These are phyloP conservation scores for Chrysochloris asiatica DNA, from an alignment of 2,113 vertebrate genomes.

Conservation along the genomic window DNA sequence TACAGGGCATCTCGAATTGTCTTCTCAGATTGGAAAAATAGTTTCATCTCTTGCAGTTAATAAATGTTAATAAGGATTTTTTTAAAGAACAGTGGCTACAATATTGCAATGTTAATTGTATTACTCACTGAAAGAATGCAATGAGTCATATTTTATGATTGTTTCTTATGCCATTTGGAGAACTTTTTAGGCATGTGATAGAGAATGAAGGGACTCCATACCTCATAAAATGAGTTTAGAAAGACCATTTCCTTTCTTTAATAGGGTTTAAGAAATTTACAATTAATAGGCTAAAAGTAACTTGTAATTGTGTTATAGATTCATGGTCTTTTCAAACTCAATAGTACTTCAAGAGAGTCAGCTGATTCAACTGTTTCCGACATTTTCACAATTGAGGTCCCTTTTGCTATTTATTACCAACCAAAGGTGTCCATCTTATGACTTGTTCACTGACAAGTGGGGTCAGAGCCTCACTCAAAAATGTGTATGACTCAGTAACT, in stretches of 20 bases:
- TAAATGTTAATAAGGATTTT: conserved; percentile 69
- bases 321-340: conserved; percentile 37
- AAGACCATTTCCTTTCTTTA: conserved; percentile 66
- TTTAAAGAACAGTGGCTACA: conserved; percentile 21
- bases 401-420: neutral
- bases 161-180: conserved; percentile 52
- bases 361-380: neutral
- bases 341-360: neutral
- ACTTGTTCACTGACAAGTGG: neutral
- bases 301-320: conserved; percentile 38
- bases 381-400: conserved; percentile 10
- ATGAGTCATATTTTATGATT: conserved; percentile 69
- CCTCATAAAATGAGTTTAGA: conserved; percentile 54
- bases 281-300: conserved; percentile 51
- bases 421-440: neutral
- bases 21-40: conserved; percentile 56
- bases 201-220: conserved; percentile 54
- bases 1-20: conserved; percentile 48
- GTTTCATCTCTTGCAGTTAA: conserved; percentile 59
- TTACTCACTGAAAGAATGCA: conserved; percentile 62
- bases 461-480: neutral
- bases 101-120: conserved; percentile 68
- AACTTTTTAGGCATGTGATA: conserved; percentile 56
- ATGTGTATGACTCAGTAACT: conserved; percentile 2
- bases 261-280: conserved; percentile 50